Conservation (phyloP, 2,797 vertebrate genomes). For the Tapirus indicus region DNA sequence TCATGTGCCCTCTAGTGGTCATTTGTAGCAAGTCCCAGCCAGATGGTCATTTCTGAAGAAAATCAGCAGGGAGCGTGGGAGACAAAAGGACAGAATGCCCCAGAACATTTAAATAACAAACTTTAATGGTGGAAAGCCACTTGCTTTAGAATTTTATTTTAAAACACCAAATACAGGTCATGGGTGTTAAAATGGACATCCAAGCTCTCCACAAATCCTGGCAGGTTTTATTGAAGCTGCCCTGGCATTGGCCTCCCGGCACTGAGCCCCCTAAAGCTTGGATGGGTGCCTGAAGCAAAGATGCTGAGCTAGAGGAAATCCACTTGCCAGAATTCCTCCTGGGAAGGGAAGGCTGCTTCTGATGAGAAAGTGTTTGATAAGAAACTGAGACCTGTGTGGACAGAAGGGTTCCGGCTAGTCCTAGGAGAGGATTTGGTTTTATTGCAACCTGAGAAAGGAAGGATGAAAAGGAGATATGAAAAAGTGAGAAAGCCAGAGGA, state of each 20-base stretch:
- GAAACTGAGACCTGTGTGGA: neutral
- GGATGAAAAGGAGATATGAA: neutral
- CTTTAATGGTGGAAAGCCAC: neutral
- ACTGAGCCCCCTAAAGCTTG: neutral
- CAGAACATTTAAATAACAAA: neutral
- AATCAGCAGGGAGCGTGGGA: neutral
- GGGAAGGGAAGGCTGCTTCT: conserved; percentile 7
- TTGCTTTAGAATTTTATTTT: conserved; percentile 16
- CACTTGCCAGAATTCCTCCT: neutral
- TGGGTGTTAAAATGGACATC: conserved; percentile 7
- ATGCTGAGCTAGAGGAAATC: neutral
- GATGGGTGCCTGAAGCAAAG: neutral
- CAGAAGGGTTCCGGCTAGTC: neutral
- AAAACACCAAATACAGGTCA: conserved; percentile 4
- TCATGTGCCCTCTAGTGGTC: conserved; percentile 80
- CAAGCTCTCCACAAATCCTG: neutral
- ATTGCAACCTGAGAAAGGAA: neutral
- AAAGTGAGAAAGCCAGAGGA: neutral
- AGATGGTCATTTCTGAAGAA: conserved; percentile 13
- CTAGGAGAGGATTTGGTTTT: neutral
- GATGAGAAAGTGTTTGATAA: neutral
- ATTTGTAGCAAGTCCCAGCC: conserved; percentile 25
- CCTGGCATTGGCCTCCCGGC: neutral
- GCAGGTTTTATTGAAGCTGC: neutral
- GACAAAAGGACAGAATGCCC: neutral